Evolutionary conservation across 2,888 invertebrate species (phyloP).

Genomic region (Lasiommata megera): DNA sequence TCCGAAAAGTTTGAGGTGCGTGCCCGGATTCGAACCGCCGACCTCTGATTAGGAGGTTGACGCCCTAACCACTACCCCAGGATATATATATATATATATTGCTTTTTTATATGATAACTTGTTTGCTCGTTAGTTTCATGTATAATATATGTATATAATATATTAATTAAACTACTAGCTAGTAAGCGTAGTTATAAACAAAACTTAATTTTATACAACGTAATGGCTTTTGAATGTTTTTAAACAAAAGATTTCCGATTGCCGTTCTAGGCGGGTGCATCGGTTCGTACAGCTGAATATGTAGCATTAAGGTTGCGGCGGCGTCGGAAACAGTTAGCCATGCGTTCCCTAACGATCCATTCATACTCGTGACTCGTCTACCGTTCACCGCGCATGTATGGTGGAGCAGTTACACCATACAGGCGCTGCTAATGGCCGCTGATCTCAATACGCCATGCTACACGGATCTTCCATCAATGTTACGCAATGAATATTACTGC

Average conservation of each 20-base stretch:
- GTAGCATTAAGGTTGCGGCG: conserved; percentile 39
- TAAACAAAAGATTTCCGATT: conserved; percentile 22
- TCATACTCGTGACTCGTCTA: conserved; percentile 54
- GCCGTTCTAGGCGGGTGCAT: conserved; percentile 19
- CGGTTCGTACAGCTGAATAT: conserved; percentile 5
- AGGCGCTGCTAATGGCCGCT: conserved; percentile 20
- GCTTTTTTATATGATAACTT: too few relatives aligned
- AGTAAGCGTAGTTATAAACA: too few relatives aligned
- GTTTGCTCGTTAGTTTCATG: too few relatives aligned
- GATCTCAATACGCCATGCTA: conserved; percentile 16
- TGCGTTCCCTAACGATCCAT: conserved; percentile 63
- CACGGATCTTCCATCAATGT: conserved; percentile 13
- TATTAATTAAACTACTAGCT: too few relatives aligned
- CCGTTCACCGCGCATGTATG: conserved; percentile 3
- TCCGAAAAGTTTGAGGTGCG: too few relatives aligned
- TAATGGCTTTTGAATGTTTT: background rate
- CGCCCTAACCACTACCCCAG: too few relatives aligned
- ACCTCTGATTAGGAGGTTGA: too few relatives aligned
- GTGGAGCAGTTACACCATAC: too few relatives aligned
- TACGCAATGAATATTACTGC: conserved; percentile 10
- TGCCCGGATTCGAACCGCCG: too few relatives aligned
- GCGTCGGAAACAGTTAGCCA: conserved; percentile 50
- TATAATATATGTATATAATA: too few relatives aligned
- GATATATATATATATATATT: too few relatives aligned
- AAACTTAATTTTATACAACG: background rate